Evolutionary conservation across 1,140 invertebrate species (phyloP), one percentile per base, ranked within the genome.

Genomic region (Drosophila chauvacae): DNA sequence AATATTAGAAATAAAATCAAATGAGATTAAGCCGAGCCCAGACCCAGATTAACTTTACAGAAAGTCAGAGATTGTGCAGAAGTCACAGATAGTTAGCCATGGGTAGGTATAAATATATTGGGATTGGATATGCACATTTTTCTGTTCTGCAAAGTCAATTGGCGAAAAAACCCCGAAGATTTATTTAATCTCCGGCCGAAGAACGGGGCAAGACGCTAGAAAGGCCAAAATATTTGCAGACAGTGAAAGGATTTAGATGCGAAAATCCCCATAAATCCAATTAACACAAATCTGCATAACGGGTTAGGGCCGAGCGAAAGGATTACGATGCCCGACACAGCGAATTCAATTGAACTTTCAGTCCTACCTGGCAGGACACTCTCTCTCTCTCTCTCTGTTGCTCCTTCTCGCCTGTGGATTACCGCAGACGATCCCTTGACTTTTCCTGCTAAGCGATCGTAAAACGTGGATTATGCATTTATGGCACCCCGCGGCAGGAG

Each of bases 211-310:
- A 75, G 78, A 57, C 47, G 68, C 72, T 59, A 30, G 73, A 62
- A 65, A 62, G 76, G 63, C 48, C 90, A 90, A 91, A 91, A 91
- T 91, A 91, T 91, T 91, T 91, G 91, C 81, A 88, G 87, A 85
- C 86, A 91, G 71, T 88, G 81, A 87, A 85, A 82, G 90, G 90
- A 91, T 91, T 91, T 91, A 81, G 50, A 81, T 72, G 81, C 65
- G 81, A 91, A 91, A 91, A 76, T 81, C 84, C 71, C 72, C 74
- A 72, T 80, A 88, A 91, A 92, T 92, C 91, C 91, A 92, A 91
- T 92, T 92, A 91, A 92, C 66, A 91, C 78, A 86, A 91, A 91
- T 84, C 90, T 91, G 80, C 90, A 90, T 84, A 91, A 76, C 85
- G 85, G 66, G 45, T 63, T 70, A 68, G 39, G 62, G 77, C 28